Evolutionary conservation across 1,140 invertebrate species (phyloP), one percentile per base, ranked within the genome.

Genomic region (Hypsibius dujardini): DNA sequence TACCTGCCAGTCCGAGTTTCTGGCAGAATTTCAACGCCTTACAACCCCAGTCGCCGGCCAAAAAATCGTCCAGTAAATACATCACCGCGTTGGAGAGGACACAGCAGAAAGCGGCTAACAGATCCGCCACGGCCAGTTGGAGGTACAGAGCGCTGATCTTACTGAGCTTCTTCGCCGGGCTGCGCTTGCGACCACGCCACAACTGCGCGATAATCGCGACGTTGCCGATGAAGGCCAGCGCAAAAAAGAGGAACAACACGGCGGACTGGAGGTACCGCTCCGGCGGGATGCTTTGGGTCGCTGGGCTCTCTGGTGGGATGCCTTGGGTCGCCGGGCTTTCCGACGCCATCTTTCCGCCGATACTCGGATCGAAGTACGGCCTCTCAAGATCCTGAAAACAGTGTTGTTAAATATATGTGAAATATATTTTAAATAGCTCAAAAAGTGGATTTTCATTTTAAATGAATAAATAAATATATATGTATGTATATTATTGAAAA

Each of bases 71-170:
- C 40, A 67, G 12, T 40, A 67, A 40, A 40, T 67, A 67, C 62
- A 67, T 15, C 3, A 67, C 40, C 12, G 62, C 62, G 62, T 67
- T 67, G 62, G 62, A 67, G 12, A 67, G 40, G 62, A 67, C 42
- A 67, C 62, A 67, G 62, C 62, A 67, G 62, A 67, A 12, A 7
- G 62, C 62, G 12, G 62, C 62, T 3, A 67, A 7, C 12, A 67
- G 12, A 67, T 67, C 62, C 12, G 62, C 62, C 12, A 67, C 12
- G 3, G 12, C 62, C 40, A 67, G 42, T 45, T 67, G 62, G 12
- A 67, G 62, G 42, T 45, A 67, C 62, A 67, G 42, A 12, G 45
- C 12, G 42, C 62, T 67, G 62, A 67, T 45, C 12, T 12, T 67
- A 42, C 42, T 67, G 12, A 67, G 62, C 28, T 28, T 28, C 28